Conservation (phyloP, 2,888 invertebrate species). For the Linnaemya tessellans region DNA sequence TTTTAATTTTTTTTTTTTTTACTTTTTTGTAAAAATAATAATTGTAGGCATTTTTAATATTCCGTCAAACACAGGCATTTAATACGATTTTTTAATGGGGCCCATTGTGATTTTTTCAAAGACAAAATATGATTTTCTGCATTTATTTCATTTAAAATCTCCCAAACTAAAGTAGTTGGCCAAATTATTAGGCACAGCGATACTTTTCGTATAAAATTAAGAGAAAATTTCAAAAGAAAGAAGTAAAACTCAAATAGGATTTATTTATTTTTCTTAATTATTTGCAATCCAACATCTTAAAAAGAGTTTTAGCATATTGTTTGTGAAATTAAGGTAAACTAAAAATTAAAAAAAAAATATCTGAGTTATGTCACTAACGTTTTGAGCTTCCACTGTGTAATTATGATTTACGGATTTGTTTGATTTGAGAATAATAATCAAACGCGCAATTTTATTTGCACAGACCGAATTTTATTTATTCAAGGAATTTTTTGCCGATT, state of each 20-base stretch:
- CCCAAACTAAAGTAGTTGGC: neutral
- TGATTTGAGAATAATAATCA: neutral
- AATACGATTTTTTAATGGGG: neutral
- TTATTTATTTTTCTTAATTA: too few relatives aligned
- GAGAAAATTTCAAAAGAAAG: too few relatives aligned
- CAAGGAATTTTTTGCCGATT: neutral
- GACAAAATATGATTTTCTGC: neutral
- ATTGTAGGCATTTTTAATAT: slow-evolving; percentile 3
- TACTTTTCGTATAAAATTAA: neutral
- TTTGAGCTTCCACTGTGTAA: neutral
- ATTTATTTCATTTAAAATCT: neutral
- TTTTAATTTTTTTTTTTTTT: slow-evolving; percentile 19
- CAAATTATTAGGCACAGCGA: neutral
- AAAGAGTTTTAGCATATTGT: neutral
- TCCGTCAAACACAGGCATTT: slow-evolving; percentile 37
- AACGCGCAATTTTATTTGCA: neutral
- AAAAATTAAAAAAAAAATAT: neutral
- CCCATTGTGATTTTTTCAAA: neutral
- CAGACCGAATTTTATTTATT: neutral
- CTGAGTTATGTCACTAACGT: neutral
- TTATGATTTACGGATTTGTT: neutral
- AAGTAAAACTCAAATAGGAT: too few relatives aligned
- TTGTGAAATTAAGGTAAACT: neutral
- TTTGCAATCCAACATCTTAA: too few relatives aligned
- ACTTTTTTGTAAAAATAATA: neutral